These are phyloP conservation scores for Orius insidiosus DNA, from an alignment of 1,140 invertebrate species.

Conservation along the genomic window DNA sequence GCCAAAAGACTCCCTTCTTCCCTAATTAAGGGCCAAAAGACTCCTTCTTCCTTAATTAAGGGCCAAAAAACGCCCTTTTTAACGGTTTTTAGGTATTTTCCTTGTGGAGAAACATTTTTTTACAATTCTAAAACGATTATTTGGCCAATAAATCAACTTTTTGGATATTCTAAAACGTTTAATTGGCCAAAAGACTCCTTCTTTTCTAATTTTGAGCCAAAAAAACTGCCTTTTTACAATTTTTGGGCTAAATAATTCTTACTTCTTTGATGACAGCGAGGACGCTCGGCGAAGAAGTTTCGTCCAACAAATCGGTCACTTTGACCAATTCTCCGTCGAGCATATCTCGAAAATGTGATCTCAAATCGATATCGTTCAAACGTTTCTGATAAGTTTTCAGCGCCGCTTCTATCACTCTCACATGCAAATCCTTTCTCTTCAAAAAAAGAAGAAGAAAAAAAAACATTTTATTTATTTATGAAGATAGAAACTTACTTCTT, in stretches of 20 bases:
- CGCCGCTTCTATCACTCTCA: conserved; percentile 18
- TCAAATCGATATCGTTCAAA: conserved; percentile 18
- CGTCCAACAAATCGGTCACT: conserved; percentile 20
- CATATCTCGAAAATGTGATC: conserved; percentile 19
- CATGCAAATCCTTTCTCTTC: conserved; percentile 19
- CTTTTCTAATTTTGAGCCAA: no score
- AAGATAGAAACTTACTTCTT: conserved; percentile 6
- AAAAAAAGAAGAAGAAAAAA: conserved; percentile 8
- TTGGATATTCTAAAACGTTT: no score
- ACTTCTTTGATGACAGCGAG: conserved; percentile 19
- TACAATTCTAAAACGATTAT: no score
- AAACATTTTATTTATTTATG: background rate
- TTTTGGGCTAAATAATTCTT: conserved; percentile 12
- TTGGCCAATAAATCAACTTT: no score
- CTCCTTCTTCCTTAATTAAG: no score
- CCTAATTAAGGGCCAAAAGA: no score
- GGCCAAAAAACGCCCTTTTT: no score
- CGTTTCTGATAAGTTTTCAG: conserved; percentile 20
- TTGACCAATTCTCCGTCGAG: conserved; percentile 17
- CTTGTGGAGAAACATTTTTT: no score
- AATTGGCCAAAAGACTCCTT: no score
- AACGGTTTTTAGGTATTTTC: no score
- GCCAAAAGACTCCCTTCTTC: no score
- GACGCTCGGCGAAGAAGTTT: conserved; percentile 15
- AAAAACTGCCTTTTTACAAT: no score